Evolutionary conservation across 2,888 invertebrate genomes (phyloP).

Genomic region (Melinopterus prodromus): DNA sequence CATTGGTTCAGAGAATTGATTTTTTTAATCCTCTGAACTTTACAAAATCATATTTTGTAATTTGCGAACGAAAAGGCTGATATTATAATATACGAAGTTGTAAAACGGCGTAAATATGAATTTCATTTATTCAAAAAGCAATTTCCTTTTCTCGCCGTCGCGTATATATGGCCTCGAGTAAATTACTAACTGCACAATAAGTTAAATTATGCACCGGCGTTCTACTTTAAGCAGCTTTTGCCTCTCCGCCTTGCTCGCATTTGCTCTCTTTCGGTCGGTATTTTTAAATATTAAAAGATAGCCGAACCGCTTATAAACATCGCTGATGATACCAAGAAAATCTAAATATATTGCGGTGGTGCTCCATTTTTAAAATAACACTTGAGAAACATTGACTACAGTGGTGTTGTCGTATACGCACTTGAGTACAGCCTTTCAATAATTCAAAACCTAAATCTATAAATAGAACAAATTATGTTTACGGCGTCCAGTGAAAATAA

Average conservation of each 20-base stretch:
- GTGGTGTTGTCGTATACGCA: neutral
- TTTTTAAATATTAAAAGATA: slow-evolving; percentile 4
- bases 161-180: neutral
- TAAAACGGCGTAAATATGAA: neutral
- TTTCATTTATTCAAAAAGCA: neutral
- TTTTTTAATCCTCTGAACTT: neutral
- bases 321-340: neutral
- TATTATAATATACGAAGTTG: neutral
- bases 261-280: neutral
- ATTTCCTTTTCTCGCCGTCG: neutral
- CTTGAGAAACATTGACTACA: neutral
- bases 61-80: neutral
- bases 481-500: neutral
- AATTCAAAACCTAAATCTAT: neutral
- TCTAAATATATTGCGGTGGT: neutral
- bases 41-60: neutral
- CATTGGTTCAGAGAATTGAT: too few species aligned
- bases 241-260: neutral
- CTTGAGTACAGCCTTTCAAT: neutral
- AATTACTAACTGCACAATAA: slow-evolving; percentile 4
- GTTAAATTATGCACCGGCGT: neutral
- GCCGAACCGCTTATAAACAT: neutral
- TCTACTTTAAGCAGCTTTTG: neutral
- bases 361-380: slow-evolving; percentile 4
- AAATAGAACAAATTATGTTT: neutral